These are phyloP conservation scores for Tetramorium bicarinatum DNA, from an alignment of 2,888 invertebrate genomes.

Conservation along the genomic window DNA sequence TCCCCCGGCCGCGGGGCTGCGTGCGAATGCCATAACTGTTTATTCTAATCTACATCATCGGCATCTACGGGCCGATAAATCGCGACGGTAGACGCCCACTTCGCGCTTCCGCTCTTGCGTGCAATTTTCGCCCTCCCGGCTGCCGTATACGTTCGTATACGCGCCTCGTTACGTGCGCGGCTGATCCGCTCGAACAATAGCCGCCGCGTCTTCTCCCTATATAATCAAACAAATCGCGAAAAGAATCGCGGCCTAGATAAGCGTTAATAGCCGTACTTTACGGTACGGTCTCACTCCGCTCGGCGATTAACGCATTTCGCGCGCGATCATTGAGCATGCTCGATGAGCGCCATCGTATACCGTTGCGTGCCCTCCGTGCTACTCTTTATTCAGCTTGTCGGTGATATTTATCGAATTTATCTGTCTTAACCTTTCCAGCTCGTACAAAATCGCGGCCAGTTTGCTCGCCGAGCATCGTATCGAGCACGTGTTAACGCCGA, in stretches of 20 bases:
- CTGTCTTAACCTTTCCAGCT: slow-evolving; percentile 34
- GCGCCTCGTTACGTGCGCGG: slow-evolving; percentile 41
- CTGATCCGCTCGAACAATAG: slow-evolving; percentile 47
- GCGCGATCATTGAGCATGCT: slow-evolving; percentile 45
- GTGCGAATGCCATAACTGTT: slow-evolving; percentile 73
- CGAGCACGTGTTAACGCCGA: neutral
- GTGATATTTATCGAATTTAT: slow-evolving; percentile 51
- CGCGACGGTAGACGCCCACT: slow-evolving; percentile 62
- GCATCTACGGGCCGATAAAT: slow-evolving; percentile 73
- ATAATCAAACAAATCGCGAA: slow-evolving; percentile 63
- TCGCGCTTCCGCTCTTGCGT: slow-evolving; percentile 54
- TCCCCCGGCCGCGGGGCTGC: neutral
- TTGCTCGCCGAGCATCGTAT: slow-evolving; percentile 16
- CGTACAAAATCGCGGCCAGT: neutral
- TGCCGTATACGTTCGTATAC: too few relatives aligned
- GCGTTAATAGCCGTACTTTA: slow-evolving; percentile 71
- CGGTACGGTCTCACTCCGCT: slow-evolving; percentile 32
- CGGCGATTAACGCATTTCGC: slow-evolving; percentile 53
- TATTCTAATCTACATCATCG: slow-evolving; percentile 75
- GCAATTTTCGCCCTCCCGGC: slow-evolving; percentile 13
- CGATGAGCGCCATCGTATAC: slow-evolving; percentile 37
- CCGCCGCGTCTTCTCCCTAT: slow-evolving; percentile 51
- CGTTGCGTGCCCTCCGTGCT: slow-evolving; percentile 46
- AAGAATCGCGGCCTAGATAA: slow-evolving; percentile 63
- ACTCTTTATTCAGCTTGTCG: slow-evolving; percentile 39